These are phyloP conservation scores for Centroberyx gerrardi DNA, from an alignment of 2,797 vertebrate species.

Conservation along the genomic window DNA sequence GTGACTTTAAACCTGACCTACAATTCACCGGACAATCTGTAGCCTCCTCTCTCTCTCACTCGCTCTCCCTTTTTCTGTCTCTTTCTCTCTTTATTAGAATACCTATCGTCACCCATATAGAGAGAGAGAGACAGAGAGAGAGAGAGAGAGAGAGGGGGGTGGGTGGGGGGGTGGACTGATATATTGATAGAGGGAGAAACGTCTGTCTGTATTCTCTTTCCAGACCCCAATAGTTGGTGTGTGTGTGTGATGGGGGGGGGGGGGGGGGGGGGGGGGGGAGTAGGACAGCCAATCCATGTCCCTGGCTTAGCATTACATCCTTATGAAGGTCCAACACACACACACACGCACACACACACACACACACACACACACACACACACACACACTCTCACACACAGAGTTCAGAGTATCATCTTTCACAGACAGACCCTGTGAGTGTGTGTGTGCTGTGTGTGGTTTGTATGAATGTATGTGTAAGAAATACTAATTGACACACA, in stretches of 20 bases:
- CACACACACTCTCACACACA: slow-evolving; percentile 10
- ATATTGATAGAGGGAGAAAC: slow-evolving; percentile 47
- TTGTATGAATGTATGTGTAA: slow-evolving; percentile 14
- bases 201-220: slow-evolving; percentile 22
- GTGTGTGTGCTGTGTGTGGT: slow-evolving; percentile 3
- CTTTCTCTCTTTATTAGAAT: neutral
- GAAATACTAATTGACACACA: slow-evolving; percentile 11
- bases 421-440: slow-evolving; percentile 29
- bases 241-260: slow-evolving; percentile 13
- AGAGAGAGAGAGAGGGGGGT: neutral
- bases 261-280: neutral
- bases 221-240: slow-evolving; percentile 33
- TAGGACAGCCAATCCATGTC: slow-evolving; percentile 49
- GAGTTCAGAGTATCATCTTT: slow-evolving; percentile 36
- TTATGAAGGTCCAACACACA: slow-evolving; percentile 29
- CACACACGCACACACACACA: neutral
- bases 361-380: neutral
- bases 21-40: slow-evolving; percentile 53
- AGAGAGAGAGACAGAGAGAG: neutral
- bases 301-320: slow-evolving; percentile 44
- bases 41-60: slow-evolving; percentile 15
- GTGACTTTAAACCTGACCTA: slow-evolving; percentile 53
- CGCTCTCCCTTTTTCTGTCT: slow-evolving; percentile 10
- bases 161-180: slow-evolving; percentile 20
- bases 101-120: slow-evolving; percentile 23